Evolutionary conservation across 2,113 vertebrate species (phyloP).

Genomic region (Malaclemys terrapin): DNA sequence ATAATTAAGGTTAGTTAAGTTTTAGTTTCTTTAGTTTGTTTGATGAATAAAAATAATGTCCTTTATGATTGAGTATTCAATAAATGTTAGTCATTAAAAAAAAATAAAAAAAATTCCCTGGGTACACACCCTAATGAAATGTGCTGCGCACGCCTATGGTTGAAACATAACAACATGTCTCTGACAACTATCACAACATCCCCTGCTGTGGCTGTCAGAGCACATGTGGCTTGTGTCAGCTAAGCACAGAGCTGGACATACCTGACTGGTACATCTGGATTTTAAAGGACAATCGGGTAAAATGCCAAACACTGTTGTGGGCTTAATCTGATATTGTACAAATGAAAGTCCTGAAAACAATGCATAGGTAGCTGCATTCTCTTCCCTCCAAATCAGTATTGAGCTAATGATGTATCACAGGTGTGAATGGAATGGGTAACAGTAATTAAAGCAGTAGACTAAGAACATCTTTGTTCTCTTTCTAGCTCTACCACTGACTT

Average conservation of each 20-base stretch:
- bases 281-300: not conserved
- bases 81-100: too few relatives aligned
- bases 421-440: rapidly evolving
- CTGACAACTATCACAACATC: not conserved
- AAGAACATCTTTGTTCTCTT: not conserved
- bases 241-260: rapidly evolving
- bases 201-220: not conserved
- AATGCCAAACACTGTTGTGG: not conserved
- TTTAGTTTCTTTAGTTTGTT: too few relatives aligned
- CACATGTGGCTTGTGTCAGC: not conserved
- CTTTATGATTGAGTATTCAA: too few relatives aligned
- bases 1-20: too few relatives aligned
- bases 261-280: not conserved
- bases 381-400: not conserved
- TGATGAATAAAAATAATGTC: too few relatives aligned
- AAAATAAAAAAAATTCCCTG: too few relatives aligned
- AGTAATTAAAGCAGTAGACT: not conserved
- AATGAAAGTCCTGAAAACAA: not conserved
- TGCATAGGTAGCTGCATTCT: not conserved
- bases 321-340: not conserved
- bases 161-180: not conserved
- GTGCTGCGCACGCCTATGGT: too few relatives aligned
- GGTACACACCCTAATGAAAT: too few relatives aligned
- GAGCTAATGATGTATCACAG: not conserved
- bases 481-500: not conserved